Conservation (phyloP, 2,888 invertebrate genomes). For the Nowickia ferox region DNA sequence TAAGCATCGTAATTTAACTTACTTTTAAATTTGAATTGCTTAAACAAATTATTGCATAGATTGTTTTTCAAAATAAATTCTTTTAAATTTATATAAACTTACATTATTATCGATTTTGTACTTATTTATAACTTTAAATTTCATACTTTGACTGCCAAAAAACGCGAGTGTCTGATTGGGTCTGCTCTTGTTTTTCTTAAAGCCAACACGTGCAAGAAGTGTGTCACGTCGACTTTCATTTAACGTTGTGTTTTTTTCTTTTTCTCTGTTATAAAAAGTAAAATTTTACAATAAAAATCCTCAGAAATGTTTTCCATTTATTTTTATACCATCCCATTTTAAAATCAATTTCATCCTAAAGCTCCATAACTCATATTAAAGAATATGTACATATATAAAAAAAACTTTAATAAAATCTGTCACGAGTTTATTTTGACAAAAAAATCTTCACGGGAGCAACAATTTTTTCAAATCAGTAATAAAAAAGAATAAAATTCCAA, state of each 20-base stretch:
- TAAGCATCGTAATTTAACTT: conserved; percentile 27
- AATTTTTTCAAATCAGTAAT: conserved; percentile 58
- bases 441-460: conserved; percentile 71
- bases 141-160: not conserved
- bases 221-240: conserved; percentile 73
- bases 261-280: conserved; percentile 31
- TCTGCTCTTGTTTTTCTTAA: conserved; percentile 8
- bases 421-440: conserved; percentile 44
- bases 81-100: not conserved
- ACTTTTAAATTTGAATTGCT: not conserved
- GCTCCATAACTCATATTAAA: conserved; percentile 65
- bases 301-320: conserved; percentile 16
- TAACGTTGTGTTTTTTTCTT: conserved; percentile 26
- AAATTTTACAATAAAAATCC: conserved; percentile 29
- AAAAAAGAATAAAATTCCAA: conserved; percentile 45
- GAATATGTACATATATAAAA: conserved; percentile 10
- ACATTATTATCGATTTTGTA: not conserved
- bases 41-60: not conserved
- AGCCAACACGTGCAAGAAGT: conserved; percentile 76
- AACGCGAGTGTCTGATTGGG: not conserved
- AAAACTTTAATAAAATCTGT: conserved; percentile 63
- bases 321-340: conserved; percentile 23
- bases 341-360: conserved; percentile 63
- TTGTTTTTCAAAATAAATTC: not conserved
- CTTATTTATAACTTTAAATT: conserved; percentile 26